Evolutionary conservation across 1,140 invertebrate species (phyloP).

Genomic region (Platorchestia sp.): DNA sequence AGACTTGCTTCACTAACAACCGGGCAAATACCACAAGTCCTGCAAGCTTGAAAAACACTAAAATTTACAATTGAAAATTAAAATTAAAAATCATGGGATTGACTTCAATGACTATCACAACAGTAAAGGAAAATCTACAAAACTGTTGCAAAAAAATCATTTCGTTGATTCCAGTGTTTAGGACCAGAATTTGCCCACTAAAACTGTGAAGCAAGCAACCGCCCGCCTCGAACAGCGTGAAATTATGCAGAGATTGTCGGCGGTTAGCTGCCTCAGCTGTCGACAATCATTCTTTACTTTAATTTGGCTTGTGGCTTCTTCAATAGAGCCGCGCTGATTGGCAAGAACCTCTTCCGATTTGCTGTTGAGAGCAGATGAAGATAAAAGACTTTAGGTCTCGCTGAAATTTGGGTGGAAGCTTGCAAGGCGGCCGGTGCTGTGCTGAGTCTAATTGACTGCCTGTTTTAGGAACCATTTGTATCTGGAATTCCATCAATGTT

Average conservation of each 20-base stretch:
- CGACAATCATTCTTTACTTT: constrained; percentile 47
- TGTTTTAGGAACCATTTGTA: background rate
- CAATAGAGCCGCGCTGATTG: constrained; percentile 19
- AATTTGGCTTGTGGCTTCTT: constrained; percentile 50
- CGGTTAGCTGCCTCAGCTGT: background rate
- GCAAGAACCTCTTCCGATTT: constrained; percentile 32
- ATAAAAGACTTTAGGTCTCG: background rate
- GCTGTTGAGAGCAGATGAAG: constrained; percentile 6
- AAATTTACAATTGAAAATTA: background rate
- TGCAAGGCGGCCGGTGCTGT: background rate
- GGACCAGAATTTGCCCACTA: background rate
- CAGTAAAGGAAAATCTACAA: background rate
- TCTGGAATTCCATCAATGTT: background rate
- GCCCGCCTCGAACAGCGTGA: background rate
- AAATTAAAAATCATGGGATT: background rate
- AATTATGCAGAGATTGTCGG: constrained; percentile 35
- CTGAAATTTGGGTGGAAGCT: background rate
- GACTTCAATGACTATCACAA: background rate
- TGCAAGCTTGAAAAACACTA: background rate
- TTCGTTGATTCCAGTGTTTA: background rate
- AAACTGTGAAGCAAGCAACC: background rate
- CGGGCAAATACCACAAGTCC: background rate
- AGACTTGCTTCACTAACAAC: background rate
- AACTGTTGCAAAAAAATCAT: too few species aligned
- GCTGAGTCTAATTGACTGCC: background rate